These are phyloP conservation scores for Mus minutoides DNA, from an alignment of 2,797 vertebrate species.

Conservation along the genomic window DNA sequence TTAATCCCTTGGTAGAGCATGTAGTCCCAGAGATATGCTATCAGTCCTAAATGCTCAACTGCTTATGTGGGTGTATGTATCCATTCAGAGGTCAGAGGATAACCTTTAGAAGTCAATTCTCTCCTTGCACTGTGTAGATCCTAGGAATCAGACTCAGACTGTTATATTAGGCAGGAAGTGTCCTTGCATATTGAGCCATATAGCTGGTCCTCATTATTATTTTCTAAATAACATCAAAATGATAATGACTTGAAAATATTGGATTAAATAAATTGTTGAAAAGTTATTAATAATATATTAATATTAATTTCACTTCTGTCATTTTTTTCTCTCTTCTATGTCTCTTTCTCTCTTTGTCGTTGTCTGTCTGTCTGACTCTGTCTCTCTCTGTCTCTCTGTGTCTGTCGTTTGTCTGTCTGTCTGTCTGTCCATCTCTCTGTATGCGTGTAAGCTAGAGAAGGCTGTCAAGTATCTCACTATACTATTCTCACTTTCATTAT, in stretches of 20 bases:
- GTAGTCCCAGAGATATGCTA: neutral
- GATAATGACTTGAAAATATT: neutral
- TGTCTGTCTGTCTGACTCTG: neutral
- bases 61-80: neutral
- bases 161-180: neutral
- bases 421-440: neutral
- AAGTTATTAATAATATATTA: conserved; percentile 3
- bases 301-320: neutral
- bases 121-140: neutral
- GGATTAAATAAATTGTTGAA: neutral
- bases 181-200: neutral
- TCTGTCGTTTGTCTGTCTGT: neutral
- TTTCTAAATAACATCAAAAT: neutral
- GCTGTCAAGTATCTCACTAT: neutral
- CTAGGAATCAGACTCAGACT: neutral
- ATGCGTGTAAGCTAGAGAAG: neutral
- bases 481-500: neutral
- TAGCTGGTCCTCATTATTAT: neutral
- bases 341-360: too few relatives aligned
- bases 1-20: neutral
- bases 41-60: neutral
- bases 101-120: neutral
- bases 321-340: neutral
- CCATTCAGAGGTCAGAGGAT: neutral
- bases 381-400: neutral